Percentiles rank a stretch among this genome's conserved stretches.
phyloP scores from a whole-genome alignment of 1,140 invertebrate genomes.

The Coboldia fuscipes region DNA sequence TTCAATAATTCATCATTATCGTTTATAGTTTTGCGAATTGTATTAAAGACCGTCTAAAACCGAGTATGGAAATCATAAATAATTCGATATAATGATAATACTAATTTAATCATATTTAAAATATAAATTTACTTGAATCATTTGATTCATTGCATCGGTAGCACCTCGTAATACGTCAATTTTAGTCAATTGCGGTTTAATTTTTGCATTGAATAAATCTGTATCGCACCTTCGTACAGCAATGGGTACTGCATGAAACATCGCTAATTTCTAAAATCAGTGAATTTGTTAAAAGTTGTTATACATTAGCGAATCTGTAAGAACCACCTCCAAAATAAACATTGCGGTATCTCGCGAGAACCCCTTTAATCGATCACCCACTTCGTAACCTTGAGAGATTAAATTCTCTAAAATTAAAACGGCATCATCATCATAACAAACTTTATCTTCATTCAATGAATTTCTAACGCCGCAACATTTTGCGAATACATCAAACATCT shows the following conservation, averaged over 20 bases:
- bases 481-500: slow-evolving; percentile 23
- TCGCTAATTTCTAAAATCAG: too few relatives aligned
- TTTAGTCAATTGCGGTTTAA: slow-evolving; percentile 19
- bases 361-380: slow-evolving; percentile 22
- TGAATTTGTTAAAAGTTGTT: too few relatives aligned
- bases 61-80: too few relatives aligned
- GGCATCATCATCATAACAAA: slow-evolving; percentile 27
- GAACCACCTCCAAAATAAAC: slow-evolving; percentile 22
- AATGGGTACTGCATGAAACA: slow-evolving; percentile 32
- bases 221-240: slow-evolving; percentile 27
- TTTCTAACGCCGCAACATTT: slow-evolving; percentile 29
- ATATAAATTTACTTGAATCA: too few relatives aligned
- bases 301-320: too few relatives aligned
- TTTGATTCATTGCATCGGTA: too few relatives aligned
- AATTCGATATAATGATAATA: too few relatives aligned
- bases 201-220: slow-evolving; percentile 22
- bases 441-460: slow-evolving; percentile 17
- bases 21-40: too few relatives aligned
- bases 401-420: slow-evolving; percentile 33
- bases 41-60: too few relatives aligned
- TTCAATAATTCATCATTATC: too few relatives aligned
- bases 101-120: too few relatives aligned
- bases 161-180: too few relatives aligned
- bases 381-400: slow-evolving; percentile 23
- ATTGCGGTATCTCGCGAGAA: slow-evolving; percentile 26